Conservation (phyloP, 2,888 invertebrate species). For the Cryptocheilus praepositus region DNA sequence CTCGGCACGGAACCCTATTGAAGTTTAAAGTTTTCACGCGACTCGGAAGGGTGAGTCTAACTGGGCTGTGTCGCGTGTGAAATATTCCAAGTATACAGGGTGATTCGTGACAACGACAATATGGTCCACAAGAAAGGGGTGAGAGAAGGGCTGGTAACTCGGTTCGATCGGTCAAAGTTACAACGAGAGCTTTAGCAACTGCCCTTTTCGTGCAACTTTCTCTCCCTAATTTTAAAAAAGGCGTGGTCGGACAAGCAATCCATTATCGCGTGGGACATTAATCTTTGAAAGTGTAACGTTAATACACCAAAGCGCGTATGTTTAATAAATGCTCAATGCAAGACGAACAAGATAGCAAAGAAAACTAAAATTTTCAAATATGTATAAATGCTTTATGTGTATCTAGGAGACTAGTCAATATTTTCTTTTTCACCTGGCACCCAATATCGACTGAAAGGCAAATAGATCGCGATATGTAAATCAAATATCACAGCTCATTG, state of each 20-base stretch:
- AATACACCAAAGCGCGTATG: no score
- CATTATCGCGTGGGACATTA: background rate
- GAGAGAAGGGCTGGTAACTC: constrained; percentile 18
- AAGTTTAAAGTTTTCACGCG: constrained; percentile 62
- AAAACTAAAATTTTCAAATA: no score
- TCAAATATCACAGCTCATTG: no score
- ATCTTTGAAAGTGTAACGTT: background rate
- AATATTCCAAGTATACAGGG: constrained; percentile 45
- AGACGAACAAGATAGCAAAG: no score
- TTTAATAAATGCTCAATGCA: no score
- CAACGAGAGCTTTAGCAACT: constrained; percentile 13
- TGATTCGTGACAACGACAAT: constrained; percentile 46
- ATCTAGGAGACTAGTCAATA: no score
- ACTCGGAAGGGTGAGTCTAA: constrained; percentile 21
- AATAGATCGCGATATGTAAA: no score
- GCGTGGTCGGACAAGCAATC: constrained; percentile 7
- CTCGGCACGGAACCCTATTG: constrained; percentile 53
- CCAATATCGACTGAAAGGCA: no score
- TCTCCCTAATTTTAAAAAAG: constrained; percentile 18
- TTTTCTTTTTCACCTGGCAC: background rate
- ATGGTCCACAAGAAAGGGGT: constrained; percentile 37
- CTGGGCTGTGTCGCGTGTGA: constrained; percentile 46
- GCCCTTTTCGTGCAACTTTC: constrained; percentile 3
- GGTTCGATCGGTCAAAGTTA: constrained; percentile 38
- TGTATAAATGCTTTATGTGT: no score